Percentiles rank a stretch among this genome's conserved stretches.
These are phyloP conservation scores for Nasonia vitripennis DNA, from an alignment of 1,140 invertebrate genomes.

Conservation along the genomic window DNA sequence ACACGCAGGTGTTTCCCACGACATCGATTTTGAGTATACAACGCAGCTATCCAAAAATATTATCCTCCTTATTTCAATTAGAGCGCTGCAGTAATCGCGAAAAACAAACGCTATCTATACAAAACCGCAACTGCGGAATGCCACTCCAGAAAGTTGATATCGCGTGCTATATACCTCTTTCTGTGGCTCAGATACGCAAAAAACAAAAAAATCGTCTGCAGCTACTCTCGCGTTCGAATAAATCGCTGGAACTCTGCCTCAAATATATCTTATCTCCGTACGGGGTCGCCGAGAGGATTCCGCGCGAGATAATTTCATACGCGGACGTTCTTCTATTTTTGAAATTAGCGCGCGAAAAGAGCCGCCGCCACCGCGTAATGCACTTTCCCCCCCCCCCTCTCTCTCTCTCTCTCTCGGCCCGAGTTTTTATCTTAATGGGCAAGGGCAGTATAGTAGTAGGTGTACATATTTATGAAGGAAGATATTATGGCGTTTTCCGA, in stretches of 20 bases:
- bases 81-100: too few species aligned
- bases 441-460: too few species aligned
- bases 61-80: background rate
- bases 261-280: constrained; percentile 45
- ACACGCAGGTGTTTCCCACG: background rate
- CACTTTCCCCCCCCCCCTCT: too few species aligned
- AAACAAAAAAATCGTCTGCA: background rate
- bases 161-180: background rate
- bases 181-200: too few species aligned
- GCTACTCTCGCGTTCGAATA: background rate
- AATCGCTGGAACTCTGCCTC: constrained; percentile 10
- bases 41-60: background rate
- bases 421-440: too few species aligned
- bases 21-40: background rate
- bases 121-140: background rate
- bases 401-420: too few species aligned
- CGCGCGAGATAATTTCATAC: constrained; percentile 22
- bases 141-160: background rate
- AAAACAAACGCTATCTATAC: background rate
- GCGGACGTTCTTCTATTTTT: background rate
- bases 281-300: constrained; percentile 10
- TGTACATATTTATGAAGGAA: too few species aligned
- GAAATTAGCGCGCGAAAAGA: background rate
- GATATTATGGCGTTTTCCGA: background rate
- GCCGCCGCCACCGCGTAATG: too few species aligned